These are phyloP conservation scores for Pachypsylla venusta DNA, from an alignment of 1,140 invertebrate species.

Conservation along the genomic window DNA sequence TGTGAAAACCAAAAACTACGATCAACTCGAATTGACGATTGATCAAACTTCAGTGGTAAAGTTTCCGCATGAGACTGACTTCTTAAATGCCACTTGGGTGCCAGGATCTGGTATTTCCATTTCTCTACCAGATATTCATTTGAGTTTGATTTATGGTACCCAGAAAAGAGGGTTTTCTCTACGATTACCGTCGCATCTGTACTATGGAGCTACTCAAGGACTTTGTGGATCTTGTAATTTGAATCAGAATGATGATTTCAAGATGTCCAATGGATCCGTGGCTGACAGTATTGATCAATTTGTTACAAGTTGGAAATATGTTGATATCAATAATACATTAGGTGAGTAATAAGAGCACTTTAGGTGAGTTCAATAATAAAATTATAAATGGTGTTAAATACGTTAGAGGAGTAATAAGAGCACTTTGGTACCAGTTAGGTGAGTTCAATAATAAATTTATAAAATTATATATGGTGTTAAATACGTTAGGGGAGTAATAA, in stretches of 20 bases:
- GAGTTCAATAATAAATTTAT: no score
- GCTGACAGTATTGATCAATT: conserved; percentile 36
- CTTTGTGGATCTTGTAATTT: conserved; percentile 63
- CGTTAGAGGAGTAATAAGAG: no score
- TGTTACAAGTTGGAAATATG: conserved; percentile 38
- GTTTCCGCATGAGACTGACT: conserved; percentile 29
- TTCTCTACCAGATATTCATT: conserved; percentile 27
- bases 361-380: no score
- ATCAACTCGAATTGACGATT: conserved; percentile 24
- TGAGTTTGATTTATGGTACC: conserved; percentile 23
- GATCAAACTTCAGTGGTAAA: conserved; percentile 28
- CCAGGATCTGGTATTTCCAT: conserved; percentile 31
- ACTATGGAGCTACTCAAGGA: conserved; percentile 54
- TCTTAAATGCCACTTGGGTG: conserved; percentile 31
- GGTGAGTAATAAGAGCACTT: no score
- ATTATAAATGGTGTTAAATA: no score
- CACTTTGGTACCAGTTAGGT: no score
- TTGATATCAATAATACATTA: background rate
- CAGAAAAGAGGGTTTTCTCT: conserved; percentile 36
- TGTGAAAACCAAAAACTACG: conserved; percentile 28
- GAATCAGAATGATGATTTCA: conserved; percentile 44
- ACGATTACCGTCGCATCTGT: conserved; percentile 49
- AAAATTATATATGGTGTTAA: no score
- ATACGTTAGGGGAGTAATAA: no score
- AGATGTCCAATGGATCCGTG: conserved; percentile 36